Conservation (phyloP, 2,888 invertebrate genomes). For the Torymus auratus region DNA sequence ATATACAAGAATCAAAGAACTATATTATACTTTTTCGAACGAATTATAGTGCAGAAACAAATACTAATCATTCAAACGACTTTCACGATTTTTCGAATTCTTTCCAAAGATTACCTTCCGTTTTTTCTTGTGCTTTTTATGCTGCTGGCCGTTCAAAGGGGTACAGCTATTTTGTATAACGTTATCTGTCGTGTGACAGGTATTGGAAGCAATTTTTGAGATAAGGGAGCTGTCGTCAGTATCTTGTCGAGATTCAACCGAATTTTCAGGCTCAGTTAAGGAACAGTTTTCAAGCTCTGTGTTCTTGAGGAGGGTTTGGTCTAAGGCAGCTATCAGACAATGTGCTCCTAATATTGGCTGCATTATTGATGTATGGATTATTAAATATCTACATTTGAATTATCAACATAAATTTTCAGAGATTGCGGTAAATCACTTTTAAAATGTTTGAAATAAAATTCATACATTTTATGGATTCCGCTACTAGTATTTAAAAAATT, state of each 20-base stretch:
- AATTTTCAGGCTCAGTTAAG: conserved; percentile 67
- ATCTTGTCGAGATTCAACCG: conserved; percentile 70
- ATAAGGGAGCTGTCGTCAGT: conserved; percentile 69
- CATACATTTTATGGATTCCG: too few relatives aligned
- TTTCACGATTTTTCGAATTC: conserved; percentile 42
- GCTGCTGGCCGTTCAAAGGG: conserved; percentile 71
- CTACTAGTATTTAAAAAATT: not conserved
- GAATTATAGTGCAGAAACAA: conserved; percentile 43
- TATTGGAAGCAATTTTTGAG: conserved; percentile 72
- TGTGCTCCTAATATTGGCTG: conserved; percentile 70
- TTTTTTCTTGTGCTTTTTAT: conserved; percentile 75
- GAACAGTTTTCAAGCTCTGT: conserved; percentile 70
- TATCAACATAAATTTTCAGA: conserved; percentile 47
- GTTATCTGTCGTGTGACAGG: conserved; percentile 71
- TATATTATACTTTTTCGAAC: conserved; percentile 3
- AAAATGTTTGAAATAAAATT: not conserved
- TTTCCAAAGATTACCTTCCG: conserved; percentile 70
- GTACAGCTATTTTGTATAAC: conserved; percentile 71
- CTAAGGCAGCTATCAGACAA: conserved; percentile 71
- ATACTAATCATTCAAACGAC: conserved; percentile 45
- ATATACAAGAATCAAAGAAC: conserved; percentile 1
- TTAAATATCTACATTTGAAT: conserved; percentile 51
- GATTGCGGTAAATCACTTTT: conserved; percentile 39
- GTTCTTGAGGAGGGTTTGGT: conserved; percentile 70
- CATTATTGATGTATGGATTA: conserved; percentile 55